Percentiles rank a stretch among this genome's conserved stretches.
These are phyloP conservation scores for Caenorhabditis japonica DNA, from an alignment of 2,888 invertebrate genomes.

Conservation along the genomic window DNA sequence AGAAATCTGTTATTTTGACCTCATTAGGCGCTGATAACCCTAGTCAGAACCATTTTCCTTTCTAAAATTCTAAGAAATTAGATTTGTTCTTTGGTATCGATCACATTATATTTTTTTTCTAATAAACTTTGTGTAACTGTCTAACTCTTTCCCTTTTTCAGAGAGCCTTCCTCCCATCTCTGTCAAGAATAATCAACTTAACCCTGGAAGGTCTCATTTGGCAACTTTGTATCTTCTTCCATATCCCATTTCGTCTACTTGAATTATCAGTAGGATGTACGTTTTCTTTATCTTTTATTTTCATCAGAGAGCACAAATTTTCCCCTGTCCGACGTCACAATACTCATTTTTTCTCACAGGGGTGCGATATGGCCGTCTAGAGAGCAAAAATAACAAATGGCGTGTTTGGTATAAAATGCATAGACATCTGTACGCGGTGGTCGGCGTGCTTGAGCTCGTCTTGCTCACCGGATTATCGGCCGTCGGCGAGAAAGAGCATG, in stretches of 20 bases:
- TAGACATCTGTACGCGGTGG: conserved; percentile 66
- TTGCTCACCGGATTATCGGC: conserved; percentile 78
- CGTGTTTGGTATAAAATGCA: conserved; percentile 65
- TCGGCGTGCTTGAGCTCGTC: conserved; percentile 78
- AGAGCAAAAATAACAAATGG: conserved; percentile 58
- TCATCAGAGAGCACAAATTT: too few relatives aligned
- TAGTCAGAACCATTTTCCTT: too few relatives aligned
- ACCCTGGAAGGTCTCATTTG: conserved; percentile 74
- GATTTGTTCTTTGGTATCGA: too few relatives aligned
- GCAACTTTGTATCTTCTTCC: conserved; percentile 73
- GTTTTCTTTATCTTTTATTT: conserved; percentile 13
- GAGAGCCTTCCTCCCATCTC: conserved; percentile 72
- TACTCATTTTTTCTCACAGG: conserved; percentile 55
- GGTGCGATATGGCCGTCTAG: conserved; percentile 69
- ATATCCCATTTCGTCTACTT: conserved; percentile 70
- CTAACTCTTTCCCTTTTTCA: conserved; percentile 37
- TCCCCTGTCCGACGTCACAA: too few relatives aligned
- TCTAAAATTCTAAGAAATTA: too few relatives aligned
- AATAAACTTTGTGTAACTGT: not conserved
- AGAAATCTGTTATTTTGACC: too few relatives aligned
- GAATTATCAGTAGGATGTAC: conserved; percentile 73
- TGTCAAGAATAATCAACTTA: conserved; percentile 74
- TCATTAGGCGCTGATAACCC: too few relatives aligned
- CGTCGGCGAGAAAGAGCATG: conserved; percentile 72
- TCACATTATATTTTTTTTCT: too few relatives aligned